Conservation (phyloP, 2,797 vertebrate genomes). For the Pempheris klunzingeri region DNA sequence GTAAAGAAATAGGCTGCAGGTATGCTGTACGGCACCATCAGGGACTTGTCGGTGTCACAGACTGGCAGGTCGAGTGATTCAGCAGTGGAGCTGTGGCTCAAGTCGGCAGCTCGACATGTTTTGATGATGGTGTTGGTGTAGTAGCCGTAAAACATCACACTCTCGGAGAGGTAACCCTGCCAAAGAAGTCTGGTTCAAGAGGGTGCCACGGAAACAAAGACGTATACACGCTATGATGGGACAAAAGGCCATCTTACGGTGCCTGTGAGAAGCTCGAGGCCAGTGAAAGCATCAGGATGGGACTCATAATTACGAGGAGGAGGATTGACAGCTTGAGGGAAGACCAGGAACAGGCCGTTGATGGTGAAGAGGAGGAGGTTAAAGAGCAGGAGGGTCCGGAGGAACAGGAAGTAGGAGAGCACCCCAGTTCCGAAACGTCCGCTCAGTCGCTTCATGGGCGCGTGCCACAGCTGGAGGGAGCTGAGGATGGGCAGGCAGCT, state of each 20-base stretch:
- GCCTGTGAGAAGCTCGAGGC: constrained; percentile 88
- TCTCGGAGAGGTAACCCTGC: constrained; percentile 88
- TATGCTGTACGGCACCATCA: constrained; percentile 84
- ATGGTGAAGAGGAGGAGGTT: constrained; percentile 85
- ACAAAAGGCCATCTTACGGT: constrained; percentile 78
- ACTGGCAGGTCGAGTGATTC: fast-evolving
- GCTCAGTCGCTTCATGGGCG: constrained; percentile 85
- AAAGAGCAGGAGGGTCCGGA: constrained; percentile 88
- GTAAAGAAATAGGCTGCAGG: constrained; percentile 89
- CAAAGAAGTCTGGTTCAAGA: background rate
- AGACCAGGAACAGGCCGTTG: constrained; percentile 85
- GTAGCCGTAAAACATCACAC: constrained; percentile 91
- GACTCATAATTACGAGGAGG: background rate
- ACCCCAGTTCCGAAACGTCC: constrained; percentile 91
- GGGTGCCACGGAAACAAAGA: background rate
- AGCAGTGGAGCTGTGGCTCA: too few relatives aligned
- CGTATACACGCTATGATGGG: background rate
- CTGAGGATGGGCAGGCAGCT: constrained; percentile 70
- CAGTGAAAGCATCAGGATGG: constrained; percentile 30
- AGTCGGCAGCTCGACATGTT: background rate
- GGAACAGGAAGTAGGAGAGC: constrained; percentile 93
- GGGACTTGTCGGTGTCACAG: background rate
- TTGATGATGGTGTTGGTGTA: constrained; percentile 84
- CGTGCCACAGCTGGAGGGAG: constrained; percentile 81
- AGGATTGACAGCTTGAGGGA: constrained; percentile 83